Base-by-base conservation (phyloP, 2,113 vertebrate species). In the Scomber japonicus region DNA sequence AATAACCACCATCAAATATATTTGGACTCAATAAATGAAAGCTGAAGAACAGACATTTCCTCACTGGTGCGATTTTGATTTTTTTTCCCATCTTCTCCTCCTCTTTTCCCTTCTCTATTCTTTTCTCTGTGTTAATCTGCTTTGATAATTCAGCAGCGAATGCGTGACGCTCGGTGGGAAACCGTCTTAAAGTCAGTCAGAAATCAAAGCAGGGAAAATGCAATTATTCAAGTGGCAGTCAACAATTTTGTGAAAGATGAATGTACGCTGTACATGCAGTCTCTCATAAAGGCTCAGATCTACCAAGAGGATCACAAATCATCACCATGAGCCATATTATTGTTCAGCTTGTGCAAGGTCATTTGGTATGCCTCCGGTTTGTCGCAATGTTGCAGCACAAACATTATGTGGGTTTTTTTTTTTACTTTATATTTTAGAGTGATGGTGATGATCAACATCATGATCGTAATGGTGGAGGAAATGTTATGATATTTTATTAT, bases 1-100 rank as follows among this genome's bases (percentile, higher is more conserved):
- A 92, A 93, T 93, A 94, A 89, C 82, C 81, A 4, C 63, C 85
- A 88, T 83, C 79, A 79, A 89, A 85, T 88, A 86, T 87, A 88
- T 90, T 85, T 89, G 79, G 88, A 86, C 85, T 86, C 82, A 44
- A 83, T 85, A 81, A 88, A 89, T 78, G 86, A 83, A 83, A 81
- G 89, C 79, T 65, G 79, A 78, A 50, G 77, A 85, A 76, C 81
- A 68, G 81, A 69, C 63, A 60, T 78, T 80, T 88, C 83, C 74
- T 87, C 83, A 70, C 63, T 62, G 64, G 84, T 71, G 74, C 74
- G 69, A 84, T 84, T 88, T 80, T 2, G 65, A 69, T 69, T 71
- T 67, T 63, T 27, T 59, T 6, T 11, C 13, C 16, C 8, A 5
- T 9, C 40, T 70, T 24, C 49, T 19, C 16, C 55, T 13, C 35